Conservation (phyloP, 2,113 vertebrate species). For the Megaceryle torquata region DNA sequence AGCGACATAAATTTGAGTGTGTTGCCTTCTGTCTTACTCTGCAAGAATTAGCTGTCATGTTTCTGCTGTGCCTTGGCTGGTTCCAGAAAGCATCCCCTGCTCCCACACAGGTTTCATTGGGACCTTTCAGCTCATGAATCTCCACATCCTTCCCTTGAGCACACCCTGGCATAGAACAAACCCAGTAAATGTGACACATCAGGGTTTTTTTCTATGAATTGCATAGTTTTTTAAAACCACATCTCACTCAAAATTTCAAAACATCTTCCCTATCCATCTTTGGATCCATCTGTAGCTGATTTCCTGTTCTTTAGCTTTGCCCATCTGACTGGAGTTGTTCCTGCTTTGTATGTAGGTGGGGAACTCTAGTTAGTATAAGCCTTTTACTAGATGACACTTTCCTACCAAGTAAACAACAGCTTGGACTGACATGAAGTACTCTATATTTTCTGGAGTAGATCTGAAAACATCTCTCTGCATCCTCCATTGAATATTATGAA, state of each 20-base stretch:
- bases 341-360: background rate
- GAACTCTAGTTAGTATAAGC: background rate
- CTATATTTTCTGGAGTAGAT: background rate
- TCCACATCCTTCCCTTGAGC: background rate
- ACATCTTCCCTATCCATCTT: background rate
- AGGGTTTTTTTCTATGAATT: background rate
- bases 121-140: background rate
- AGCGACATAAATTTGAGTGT: background rate
- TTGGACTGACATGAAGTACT: background rate
- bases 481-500: background rate
- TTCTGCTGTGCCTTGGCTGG: background rate
- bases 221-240: background rate
- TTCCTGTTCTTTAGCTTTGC: background rate
- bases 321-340: background rate
- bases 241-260: background rate
- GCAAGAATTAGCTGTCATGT: background rate
- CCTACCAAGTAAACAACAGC: background rate
- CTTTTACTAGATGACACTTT: background rate
- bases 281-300: background rate
- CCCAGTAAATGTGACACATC: background rate
- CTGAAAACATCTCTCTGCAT: background rate
- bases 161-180: background rate
- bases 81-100: accelerated
- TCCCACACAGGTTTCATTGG: background rate
- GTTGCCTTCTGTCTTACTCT: background rate